Evolutionary conservation across 1,140 invertebrate species (phyloP), one percentile per base, ranked within the genome.

Genomic region (Sycophaga agraensis): DNA sequence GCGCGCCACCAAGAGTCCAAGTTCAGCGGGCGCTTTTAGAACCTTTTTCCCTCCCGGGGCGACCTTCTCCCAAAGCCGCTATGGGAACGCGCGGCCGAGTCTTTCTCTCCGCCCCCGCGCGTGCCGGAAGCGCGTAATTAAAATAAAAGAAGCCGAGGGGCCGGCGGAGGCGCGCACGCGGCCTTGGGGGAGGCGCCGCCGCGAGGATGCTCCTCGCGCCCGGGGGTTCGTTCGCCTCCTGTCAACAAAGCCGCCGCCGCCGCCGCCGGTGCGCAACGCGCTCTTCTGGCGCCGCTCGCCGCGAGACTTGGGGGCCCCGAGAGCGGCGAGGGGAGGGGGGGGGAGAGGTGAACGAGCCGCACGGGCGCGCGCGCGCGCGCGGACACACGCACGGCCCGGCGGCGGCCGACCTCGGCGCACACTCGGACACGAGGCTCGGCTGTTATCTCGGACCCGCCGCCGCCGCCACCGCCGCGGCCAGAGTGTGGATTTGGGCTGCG

Each of bases 21-120:
- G 75, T 78, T 79, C 75, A 77, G 74, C 73, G 76, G 62, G 67
- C 60, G 72, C 70, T 76, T 78, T 71, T 74, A 74, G 73, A 73
- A 69, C 72, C 67, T 73, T 68, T 68, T 46, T 24, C 34, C 48
- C 43, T 49, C 54, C 19, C 55, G 57, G 49, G 56, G 64, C 61
- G 53, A 48, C 62, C 51, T 58, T 11, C 35, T 31, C 11, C 28
- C 28, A 19, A 19, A 4, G 1, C 64, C 59, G 67, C 56, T 68
- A 69, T 64, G 64, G 68, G 70, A 73, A 73, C 72, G 68, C 70
- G 56, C 70, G 56, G 48, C 12, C 28, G n/a, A 28, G 12, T 59
- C 61, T 63, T 64, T 66, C 63, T 49, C 58, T 51, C 62, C 65
- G 35, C 45, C 53, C 63, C 65, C 70, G 64, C 65, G 35, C 45